phyloP scores from a whole-genome alignment of 1,140 invertebrate species.

The Zaprionus camerounensis region DNA sequence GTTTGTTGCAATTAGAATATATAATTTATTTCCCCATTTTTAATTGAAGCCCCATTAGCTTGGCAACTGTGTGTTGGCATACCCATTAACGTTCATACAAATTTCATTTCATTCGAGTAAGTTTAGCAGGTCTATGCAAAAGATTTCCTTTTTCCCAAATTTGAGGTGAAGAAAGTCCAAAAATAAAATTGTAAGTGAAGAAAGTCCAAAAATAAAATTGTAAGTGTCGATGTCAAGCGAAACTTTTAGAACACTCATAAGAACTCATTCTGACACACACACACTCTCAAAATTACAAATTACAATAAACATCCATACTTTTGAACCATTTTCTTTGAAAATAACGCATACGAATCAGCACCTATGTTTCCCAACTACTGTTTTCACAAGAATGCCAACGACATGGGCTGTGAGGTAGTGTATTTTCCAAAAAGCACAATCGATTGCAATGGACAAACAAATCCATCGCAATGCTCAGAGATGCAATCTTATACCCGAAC shows the following conservation, averaged over 20 bases:
- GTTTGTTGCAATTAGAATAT: too few species aligned
- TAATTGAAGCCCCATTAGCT: too few species aligned
- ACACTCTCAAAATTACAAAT: slow-evolving; percentile 11
- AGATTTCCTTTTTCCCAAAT: background rate
- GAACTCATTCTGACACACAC: background rate
- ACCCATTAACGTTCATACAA: too few species aligned
- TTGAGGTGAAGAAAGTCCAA: background rate
- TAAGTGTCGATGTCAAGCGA: slow-evolving; percentile 11
- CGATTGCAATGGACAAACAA: background rate
- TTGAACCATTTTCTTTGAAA: background rate
- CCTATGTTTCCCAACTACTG: slow-evolving; percentile 68
- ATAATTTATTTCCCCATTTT: too few species aligned
- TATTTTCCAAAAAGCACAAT: slow-evolving; percentile 12
- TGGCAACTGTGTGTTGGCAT: too few species aligned
- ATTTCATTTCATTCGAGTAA: too few species aligned
- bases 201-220: slow-evolving; percentile 17
- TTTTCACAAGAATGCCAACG: slow-evolving; percentile 47
- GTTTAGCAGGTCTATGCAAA: background rate
- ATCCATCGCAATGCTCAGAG: background rate
- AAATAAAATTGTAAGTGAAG: slow-evolving; percentile 25
- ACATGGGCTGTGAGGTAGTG: slow-evolving; percentile 44
- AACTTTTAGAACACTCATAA: background rate
- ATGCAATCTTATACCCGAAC: background rate
- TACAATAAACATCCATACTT: slow-evolving; percentile 6
- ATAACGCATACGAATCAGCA: slow-evolving; percentile 7